phyloP scores from a whole-genome alignment of 2,888 invertebrate genomes.

The Hanleya hanleyi region DNA sequence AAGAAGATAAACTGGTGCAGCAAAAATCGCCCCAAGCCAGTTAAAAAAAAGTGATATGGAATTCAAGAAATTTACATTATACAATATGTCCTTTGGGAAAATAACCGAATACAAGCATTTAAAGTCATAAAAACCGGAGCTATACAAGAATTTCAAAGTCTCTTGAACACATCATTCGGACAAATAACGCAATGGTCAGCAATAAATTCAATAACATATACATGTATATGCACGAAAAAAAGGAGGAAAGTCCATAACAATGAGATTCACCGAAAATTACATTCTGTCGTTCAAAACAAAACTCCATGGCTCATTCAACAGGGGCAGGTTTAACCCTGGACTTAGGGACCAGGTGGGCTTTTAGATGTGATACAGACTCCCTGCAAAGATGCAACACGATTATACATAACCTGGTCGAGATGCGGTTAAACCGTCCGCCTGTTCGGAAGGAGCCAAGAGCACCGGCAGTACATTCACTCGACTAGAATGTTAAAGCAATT shows the following conservation, averaged over 20 bases:
- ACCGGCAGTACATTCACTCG: neutral
- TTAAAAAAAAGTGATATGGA: no score
- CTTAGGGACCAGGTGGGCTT: neutral
- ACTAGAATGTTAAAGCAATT: neutral
- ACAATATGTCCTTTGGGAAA: no score
- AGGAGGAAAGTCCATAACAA: no score
- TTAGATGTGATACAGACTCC: no score
- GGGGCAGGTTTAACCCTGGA: neutral
- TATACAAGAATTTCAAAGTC: no score
- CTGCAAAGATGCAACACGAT: neutral
- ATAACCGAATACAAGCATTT: no score
- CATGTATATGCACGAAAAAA: neutral
- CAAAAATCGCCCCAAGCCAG: no score
- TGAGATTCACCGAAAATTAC: neutral
- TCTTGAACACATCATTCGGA: no score
- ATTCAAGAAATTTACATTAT: no score
- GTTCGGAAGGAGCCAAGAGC: neutral
- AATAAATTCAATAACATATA: neutral
- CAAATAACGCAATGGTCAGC: no score
- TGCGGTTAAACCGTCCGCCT: neutral
- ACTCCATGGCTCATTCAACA: neutral
- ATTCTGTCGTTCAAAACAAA: neutral
- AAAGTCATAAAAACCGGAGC: no score
- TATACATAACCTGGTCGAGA: neutral
- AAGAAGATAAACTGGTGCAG: no score